These are phyloP conservation scores for Alouatta palliata DNA, from an alignment of 2,113 vertebrate genomes.

Conservation along the genomic window DNA sequence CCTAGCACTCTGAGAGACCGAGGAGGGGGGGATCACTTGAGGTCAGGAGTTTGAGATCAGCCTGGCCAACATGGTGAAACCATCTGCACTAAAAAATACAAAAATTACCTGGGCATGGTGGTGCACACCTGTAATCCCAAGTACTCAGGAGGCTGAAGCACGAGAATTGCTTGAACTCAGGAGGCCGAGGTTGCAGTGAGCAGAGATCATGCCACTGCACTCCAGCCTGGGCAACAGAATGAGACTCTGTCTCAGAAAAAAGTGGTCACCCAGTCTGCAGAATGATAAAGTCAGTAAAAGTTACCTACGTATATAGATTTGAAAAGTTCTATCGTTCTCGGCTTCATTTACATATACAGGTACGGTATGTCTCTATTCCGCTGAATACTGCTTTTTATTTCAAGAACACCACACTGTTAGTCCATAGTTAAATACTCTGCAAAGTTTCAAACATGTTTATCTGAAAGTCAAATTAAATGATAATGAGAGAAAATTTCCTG, in stretches of 20 bases:
- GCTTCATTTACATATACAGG: not conserved
- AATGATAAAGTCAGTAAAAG: not conserved
- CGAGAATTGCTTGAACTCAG: too few relatives aligned
- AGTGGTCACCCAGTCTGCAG: not conserved
- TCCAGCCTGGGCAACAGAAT: too few relatives aligned
- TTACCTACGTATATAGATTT: not conserved
- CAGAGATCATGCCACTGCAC: too few relatives aligned
- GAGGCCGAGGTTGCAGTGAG: too few relatives aligned
- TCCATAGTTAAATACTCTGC: not conserved
- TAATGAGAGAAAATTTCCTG: not conserved
- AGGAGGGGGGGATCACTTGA: too few relatives aligned
- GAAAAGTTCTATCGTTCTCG: not conserved
- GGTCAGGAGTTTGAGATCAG: too few relatives aligned
- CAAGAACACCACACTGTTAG: not conserved
- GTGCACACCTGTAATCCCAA: too few relatives aligned
- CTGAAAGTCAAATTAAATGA: not conserved
- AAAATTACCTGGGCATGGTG: too few relatives aligned
- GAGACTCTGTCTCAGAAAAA: not conserved
- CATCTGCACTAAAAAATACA: too few relatives aligned
- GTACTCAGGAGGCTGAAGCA: too few relatives aligned
- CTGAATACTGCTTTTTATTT: not conserved
- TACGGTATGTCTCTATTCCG: not conserved
- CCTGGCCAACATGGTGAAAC: too few relatives aligned
- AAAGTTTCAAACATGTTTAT: slow-evolving; percentile 7
- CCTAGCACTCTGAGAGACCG: too few relatives aligned